These are phyloP conservation scores for Cochlearius cochlearius DNA, from an alignment of 2,113 vertebrate genomes.

Conservation along the genomic window DNA sequence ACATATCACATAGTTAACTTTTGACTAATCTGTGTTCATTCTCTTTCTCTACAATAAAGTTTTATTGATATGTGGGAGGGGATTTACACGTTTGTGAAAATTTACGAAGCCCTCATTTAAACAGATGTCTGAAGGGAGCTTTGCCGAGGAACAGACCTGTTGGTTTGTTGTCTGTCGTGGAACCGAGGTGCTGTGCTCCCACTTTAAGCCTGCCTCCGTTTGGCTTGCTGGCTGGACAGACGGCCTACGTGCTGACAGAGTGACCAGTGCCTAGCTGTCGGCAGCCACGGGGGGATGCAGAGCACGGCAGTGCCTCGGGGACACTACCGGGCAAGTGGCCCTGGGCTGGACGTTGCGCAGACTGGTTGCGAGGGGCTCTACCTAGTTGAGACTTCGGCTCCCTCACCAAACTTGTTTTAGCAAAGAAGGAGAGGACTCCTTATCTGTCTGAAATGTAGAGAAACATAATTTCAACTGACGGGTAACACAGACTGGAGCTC, in stretches of 20 bases:
- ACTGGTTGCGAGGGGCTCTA: neutral
- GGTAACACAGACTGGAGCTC: neutral
- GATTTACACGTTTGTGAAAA: neutral
- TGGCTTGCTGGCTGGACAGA: neutral
- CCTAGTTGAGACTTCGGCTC: neutral
- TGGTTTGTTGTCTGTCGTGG: neutral
- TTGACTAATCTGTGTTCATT: neutral
- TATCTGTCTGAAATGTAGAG: neutral
- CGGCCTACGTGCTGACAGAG: accelerated
- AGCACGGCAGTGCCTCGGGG: neutral
- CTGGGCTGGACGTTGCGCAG: neutral
- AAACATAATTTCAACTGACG: neutral
- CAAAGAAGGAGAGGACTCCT: neutral
- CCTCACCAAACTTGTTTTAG: neutral
- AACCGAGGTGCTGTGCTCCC: neutral
- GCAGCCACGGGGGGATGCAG: accelerated
- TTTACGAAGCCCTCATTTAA: neutral
- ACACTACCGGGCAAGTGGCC: neutral
- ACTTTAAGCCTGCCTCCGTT: accelerated
- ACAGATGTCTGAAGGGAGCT: neutral
- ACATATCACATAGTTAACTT: neutral
- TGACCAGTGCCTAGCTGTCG: neutral
- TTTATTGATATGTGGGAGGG: neutral
- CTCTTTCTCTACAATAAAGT: conserved; percentile 12
- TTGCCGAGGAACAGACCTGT: neutral